A percentile compares a stretch with the other conserved stretches of the same genome.
Conservation (phyloP, 2,888 invertebrate genomes). For the Eristalis tenax region DNA sequence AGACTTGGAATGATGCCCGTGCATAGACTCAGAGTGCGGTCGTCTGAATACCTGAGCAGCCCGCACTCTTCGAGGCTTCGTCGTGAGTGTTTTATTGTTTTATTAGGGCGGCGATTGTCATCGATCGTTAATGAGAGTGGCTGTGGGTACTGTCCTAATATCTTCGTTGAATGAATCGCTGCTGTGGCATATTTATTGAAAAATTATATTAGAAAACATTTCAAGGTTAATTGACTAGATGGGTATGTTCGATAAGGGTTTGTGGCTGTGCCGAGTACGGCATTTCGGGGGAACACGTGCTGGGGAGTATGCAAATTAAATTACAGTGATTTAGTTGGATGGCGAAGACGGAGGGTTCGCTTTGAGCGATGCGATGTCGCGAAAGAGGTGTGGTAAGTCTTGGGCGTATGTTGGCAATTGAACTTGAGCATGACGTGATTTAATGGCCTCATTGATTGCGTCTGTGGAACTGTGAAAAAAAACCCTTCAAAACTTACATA, state of each 20-base stretch:
- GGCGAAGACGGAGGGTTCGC: neutral
- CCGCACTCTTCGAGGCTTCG: neutral
- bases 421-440: neutral
- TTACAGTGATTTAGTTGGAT: conserved; percentile 1
- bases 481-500: neutral
- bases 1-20: conserved; percentile 1
- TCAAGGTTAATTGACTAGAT: conserved; percentile 42
- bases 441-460: neutral
- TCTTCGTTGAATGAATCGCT: conserved; percentile 18
- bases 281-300: conserved; percentile 26
- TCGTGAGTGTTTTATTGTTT: conserved; percentile 45
- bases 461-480: neutral
- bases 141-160: conserved; percentile 33
- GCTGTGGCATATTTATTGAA: conserved; percentile 40
- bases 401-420: neutral
- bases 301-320: conserved; percentile 34
- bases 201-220: conserved; percentile 37
- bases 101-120: conserved; percentile 50
- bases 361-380: neutral
- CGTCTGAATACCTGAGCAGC: conserved; percentile 24
- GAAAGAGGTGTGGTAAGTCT: conserved; percentile 5
- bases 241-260: conserved; percentile 22
- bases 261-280: neutral
- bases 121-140: conserved; percentile 47
- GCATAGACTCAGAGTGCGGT: neutral